Conservation (phyloP, 1,140 invertebrate species). For the Scaptomyza hsui region DNA sequence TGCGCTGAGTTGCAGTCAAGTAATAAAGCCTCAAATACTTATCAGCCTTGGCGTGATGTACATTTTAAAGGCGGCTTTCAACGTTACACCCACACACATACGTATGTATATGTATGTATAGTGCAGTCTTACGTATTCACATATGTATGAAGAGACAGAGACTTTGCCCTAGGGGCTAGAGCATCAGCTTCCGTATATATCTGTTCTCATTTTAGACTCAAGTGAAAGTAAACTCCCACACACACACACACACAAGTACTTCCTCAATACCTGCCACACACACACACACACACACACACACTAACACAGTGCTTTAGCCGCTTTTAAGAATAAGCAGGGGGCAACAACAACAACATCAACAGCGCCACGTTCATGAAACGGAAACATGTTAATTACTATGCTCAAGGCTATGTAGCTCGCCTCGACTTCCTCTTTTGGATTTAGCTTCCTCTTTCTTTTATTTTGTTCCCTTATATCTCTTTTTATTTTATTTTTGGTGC, state of each 20-base stretch:
- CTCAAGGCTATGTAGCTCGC: conserved; percentile 74
- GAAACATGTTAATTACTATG: conserved; percentile 82
- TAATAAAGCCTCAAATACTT: conserved; percentile 75
- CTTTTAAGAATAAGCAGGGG: conserved; percentile 36
- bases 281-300: background rate
- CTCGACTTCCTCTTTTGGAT: conserved; percentile 62
- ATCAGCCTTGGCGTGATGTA: conserved; percentile 75
- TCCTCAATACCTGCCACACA: conserved; percentile 62
- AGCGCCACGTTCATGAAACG: conserved; percentile 62
- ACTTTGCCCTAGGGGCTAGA: conserved; percentile 40
- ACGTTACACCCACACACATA: conserved; percentile 27
- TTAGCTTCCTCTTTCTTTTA: conserved; percentile 24
- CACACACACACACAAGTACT: conserved; percentile 28
- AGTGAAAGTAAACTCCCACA: conserved; percentile 74
- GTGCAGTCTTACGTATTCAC: conserved; percentile 13
- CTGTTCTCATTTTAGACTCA: conserved; percentile 64
- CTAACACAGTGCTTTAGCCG: conserved; percentile 14
- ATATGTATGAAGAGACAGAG: conserved; percentile 33
- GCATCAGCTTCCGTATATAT: conserved; percentile 69
- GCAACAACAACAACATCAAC: conserved; percentile 18
- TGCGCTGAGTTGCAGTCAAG: conserved; percentile 59
- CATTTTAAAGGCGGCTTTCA: conserved; percentile 76
- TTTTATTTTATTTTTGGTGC: conserved; percentile 43
- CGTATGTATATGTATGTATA: conserved; percentile 8
- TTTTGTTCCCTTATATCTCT: conserved; percentile 27